Percentiles rank a stretch among this genome's conserved stretches.
Conservation (phyloP, 2,113 vertebrate species). For the Sterrhoptilus dennistouni region DNA sequence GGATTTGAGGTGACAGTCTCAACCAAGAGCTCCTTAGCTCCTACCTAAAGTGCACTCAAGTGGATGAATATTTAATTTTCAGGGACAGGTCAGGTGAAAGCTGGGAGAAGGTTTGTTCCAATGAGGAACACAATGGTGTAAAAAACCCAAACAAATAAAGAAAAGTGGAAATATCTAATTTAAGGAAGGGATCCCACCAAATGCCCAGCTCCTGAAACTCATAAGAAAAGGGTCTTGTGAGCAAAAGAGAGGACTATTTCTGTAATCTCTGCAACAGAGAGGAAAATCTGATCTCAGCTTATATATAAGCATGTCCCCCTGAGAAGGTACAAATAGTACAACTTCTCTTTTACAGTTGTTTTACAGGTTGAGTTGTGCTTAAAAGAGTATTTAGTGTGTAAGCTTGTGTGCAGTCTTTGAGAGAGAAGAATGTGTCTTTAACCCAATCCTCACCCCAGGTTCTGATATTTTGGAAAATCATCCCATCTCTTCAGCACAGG, state of each 20-base stretch:
- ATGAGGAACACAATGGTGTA: background rate
- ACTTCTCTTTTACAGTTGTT: background rate
- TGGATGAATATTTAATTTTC: background rate
- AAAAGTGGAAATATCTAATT: background rate
- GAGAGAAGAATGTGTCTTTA: background rate
- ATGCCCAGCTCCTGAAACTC: background rate
- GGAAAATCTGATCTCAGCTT: background rate
- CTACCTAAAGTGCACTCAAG: background rate
- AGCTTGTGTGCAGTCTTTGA: background rate
- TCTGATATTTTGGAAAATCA: background rate
- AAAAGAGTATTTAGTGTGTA: background rate
- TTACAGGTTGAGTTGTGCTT: background rate
- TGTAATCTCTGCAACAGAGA: background rate
- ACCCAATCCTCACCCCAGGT: background rate
- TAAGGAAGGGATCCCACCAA: background rate
- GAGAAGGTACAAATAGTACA: background rate
- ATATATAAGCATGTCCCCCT: fast-evolving
- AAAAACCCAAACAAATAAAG: background rate
- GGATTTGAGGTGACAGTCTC: background rate
- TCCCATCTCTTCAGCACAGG: background rate
- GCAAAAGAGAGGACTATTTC: background rate
- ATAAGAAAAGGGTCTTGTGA: background rate
- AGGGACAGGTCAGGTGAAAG: background rate
- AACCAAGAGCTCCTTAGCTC: background rate
- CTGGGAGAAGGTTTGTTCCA: background rate